Evolutionary conservation across 2,797 vertebrate genomes (phyloP).

Genomic region (Lerista edwardsae): DNA sequence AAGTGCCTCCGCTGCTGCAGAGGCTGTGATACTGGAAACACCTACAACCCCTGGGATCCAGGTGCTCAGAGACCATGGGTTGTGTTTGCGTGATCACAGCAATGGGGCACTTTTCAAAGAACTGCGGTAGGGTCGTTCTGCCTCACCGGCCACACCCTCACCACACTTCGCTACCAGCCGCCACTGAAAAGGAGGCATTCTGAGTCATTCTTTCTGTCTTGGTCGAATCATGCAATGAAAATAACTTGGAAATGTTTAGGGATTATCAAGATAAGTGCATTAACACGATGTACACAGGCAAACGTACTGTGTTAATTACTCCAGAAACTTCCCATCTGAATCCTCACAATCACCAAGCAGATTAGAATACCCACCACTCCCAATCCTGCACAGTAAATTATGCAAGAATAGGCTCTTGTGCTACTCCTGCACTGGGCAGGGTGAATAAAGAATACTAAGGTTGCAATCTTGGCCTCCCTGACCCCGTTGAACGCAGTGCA

Average conservation of each 20-base stretch:
- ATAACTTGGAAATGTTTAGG: neutral
- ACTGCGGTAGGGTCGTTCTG: too few relatives aligned
- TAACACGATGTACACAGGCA: neutral
- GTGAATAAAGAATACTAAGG: neutral
- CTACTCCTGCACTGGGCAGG: neutral
- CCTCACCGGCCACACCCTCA: too few relatives aligned
- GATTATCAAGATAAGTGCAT: neutral
- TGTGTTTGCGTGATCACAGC: too few relatives aligned
- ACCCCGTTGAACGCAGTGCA: too few relatives aligned
- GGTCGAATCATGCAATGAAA: neutral
- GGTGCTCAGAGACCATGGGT: too few relatives aligned
- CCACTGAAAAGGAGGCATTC: neutral
- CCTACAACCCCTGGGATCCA: too few relatives aligned
- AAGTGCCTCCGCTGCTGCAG: too few relatives aligned
- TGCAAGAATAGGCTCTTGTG: neutral
- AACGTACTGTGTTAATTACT: neutral
- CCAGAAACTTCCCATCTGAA: neutral
- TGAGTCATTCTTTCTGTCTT: too few relatives aligned
- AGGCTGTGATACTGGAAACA: too few relatives aligned
- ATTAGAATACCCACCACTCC: neutral
- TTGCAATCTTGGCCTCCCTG: too few relatives aligned
- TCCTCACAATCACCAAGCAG: neutral
- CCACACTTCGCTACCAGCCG: too few relatives aligned
- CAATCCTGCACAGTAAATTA: neutral
- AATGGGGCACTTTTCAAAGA: too few relatives aligned